These are phyloP conservation scores for Agrotis clavis DNA, from an alignment of 2,888 invertebrate genomes.

Conservation along the genomic window DNA sequence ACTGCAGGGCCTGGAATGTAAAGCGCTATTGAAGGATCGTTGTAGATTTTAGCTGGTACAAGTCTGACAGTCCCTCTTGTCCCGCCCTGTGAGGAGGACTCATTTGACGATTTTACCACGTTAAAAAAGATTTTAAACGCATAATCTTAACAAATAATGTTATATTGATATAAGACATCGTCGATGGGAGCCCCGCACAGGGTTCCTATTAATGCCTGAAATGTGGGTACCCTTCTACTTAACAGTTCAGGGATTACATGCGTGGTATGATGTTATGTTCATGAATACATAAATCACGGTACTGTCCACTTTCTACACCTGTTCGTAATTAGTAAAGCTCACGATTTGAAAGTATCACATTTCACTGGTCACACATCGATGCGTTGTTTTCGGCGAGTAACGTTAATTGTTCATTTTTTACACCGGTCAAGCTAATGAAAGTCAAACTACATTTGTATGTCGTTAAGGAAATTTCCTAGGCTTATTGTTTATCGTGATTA, in stretches of 20 bases:
- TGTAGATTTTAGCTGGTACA: no score
- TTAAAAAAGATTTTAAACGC: no score
- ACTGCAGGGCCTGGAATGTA: no score
- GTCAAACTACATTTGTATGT: slow-evolving; percentile 52
- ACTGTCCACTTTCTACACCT: slow-evolving; percentile 48
- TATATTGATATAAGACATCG: no score
- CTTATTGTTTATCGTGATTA: no score
- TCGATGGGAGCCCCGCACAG: no score
- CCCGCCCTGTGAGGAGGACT: no score
- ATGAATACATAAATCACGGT: slow-evolving; percentile 8
- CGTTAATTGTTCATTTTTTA: slow-evolving; percentile 50
- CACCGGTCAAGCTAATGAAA: slow-evolving; percentile 62
- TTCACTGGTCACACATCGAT: slow-evolving; percentile 80
- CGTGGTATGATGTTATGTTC: not conserved
- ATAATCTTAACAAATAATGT: no score
- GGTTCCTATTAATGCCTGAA: not conserved
- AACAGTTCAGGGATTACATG: not conserved
- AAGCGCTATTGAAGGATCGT: no score
- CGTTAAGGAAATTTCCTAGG: not conserved
- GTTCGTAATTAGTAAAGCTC: slow-evolving; percentile 64
- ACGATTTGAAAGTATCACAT: slow-evolving; percentile 82
- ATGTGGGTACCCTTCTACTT: not conserved
- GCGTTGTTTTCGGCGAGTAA: slow-evolving; percentile 66
- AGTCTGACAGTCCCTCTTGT: no score
- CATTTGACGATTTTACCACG: no score